These are phyloP conservation scores for Dolichomitus sp. DNA, from an alignment of 2,888 invertebrate genomes.

Conservation along the genomic window DNA sequence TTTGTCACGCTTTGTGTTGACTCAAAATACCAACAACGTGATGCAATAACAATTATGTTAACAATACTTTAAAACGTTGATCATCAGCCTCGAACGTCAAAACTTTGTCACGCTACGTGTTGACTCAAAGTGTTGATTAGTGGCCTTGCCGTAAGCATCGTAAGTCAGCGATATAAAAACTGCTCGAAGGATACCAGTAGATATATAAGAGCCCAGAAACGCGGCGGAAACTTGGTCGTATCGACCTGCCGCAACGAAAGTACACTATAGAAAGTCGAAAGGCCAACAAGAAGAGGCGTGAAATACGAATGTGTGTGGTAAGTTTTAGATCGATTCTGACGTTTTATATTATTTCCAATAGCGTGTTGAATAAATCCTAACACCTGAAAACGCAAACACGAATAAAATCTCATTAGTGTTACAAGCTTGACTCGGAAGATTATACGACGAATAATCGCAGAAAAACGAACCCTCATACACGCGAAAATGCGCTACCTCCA, in stretches of 20 bases:
- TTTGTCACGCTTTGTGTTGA: no score
- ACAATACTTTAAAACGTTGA: no score
- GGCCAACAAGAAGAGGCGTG: conserved; percentile 15
- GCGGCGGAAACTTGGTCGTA: conserved; percentile 62
- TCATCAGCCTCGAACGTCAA: no score
- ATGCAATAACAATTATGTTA: no score
- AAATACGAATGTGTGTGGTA: background rate
- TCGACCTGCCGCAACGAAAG: conserved; percentile 67
- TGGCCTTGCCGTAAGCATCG: background rate
- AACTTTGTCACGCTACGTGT: background rate
- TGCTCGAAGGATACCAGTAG: background rate
- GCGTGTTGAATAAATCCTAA: background rate
- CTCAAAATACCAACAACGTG: no score
- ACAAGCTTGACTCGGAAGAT: background rate
- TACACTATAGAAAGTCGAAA: conserved; percentile 56
- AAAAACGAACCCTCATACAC: background rate
- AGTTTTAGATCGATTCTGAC: background rate
- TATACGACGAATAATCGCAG: background rate
- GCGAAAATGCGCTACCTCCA: background rate
- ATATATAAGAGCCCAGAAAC: conserved; percentile 41
- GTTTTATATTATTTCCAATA: background rate
- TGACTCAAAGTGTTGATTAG: background rate
- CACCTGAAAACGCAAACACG: background rate
- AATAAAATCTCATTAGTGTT: background rate
- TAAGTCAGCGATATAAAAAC: no score